phyloP scores from a whole-genome alignment of 37 sponge, comb jelly and placozoan species.

The Spongilla lacustris region DNA sequence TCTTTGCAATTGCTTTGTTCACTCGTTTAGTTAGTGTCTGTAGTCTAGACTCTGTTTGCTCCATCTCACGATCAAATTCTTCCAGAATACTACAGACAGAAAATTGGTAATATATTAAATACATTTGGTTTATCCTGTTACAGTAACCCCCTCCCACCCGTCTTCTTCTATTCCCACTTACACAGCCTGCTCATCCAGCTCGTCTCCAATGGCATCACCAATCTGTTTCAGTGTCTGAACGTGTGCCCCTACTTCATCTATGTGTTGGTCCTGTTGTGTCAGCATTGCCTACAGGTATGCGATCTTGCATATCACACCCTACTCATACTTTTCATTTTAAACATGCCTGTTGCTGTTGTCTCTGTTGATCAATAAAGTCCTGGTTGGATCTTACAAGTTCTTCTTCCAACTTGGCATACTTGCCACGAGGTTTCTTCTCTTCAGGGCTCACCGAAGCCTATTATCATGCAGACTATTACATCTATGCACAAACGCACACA shows the following conservation, averaged over 20 bases:
- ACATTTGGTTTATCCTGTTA: no score
- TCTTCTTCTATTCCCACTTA: conserved; percentile 39
- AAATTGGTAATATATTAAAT: background rate
- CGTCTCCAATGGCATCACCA: conserved; percentile 87
- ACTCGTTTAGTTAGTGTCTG: conserved; percentile 70
- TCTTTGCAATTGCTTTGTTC: conserved; percentile 69
- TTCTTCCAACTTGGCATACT: conserved; percentile 78
- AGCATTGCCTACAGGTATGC: conserved; percentile 50
- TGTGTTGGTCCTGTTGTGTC: conserved; percentile 73
- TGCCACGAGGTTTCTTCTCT: conserved; percentile 33
- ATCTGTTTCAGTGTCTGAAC: conserved; percentile 75
- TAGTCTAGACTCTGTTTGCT: conserved; percentile 80
- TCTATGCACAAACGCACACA: background rate
- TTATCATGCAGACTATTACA: background rate
- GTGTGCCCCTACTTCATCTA: conserved; percentile 72
- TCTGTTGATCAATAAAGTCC: conserved; percentile 83
- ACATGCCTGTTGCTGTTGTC: conserved; percentile 76
- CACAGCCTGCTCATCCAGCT: conserved; percentile 85
- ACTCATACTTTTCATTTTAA: background rate
- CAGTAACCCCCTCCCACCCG: background rate
- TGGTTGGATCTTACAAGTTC: conserved; percentile 87
- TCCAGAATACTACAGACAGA: conserved; percentile 73
- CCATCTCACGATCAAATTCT: conserved; percentile 81
- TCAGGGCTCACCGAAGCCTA: conserved; percentile 44
- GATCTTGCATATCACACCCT: background rate